Percentiles rank a stretch among this genome's conserved stretches.
Conservation (phyloP, 2,888 invertebrate species). For the Diplazon laetatorius region DNA sequence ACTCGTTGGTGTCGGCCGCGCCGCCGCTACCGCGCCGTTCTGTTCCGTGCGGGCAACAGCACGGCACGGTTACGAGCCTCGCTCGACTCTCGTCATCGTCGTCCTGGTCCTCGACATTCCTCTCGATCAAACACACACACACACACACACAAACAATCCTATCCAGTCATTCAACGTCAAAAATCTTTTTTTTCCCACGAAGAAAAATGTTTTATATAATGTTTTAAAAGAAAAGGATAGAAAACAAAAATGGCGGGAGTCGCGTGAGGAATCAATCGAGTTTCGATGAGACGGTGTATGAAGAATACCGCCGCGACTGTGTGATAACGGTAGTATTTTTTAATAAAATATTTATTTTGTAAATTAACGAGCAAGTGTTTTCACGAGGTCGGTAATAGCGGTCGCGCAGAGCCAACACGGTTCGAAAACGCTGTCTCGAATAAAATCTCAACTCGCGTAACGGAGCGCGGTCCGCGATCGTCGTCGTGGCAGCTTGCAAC, state of each 20-base stretch:
- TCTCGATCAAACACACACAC: no score
- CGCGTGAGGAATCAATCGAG: background rate
- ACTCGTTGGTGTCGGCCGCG: conserved; percentile 51
- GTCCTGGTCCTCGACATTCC: conserved; percentile 8
- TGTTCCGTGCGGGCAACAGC: conserved; percentile 43
- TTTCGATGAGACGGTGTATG: no score
- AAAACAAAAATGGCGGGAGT: background rate
- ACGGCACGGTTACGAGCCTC: conserved; percentile 45
- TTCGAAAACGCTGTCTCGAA: conserved; percentile 1
- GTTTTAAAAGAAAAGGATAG: background rate
- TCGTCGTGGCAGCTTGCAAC: conserved; percentile 28
- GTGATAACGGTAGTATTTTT: no score
- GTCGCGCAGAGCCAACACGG: background rate
- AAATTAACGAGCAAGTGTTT: background rate
- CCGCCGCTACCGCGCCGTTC: conserved; percentile 18
- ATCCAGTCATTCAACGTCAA: no score
- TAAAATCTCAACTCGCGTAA: conserved; percentile 10
- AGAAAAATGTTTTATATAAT: no score
- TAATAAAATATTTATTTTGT: background rate
- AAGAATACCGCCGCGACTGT: no score
- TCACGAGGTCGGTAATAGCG: background rate
- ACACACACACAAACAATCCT: no score
- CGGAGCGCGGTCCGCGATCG: conserved; percentile 7
- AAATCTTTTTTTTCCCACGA: no score
- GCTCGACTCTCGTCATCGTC: conserved; percentile 35